These are phyloP conservation scores for Orchesellides sinensis DNA, from an alignment of 2,888 invertebrate genomes.

Conservation along the genomic window DNA sequence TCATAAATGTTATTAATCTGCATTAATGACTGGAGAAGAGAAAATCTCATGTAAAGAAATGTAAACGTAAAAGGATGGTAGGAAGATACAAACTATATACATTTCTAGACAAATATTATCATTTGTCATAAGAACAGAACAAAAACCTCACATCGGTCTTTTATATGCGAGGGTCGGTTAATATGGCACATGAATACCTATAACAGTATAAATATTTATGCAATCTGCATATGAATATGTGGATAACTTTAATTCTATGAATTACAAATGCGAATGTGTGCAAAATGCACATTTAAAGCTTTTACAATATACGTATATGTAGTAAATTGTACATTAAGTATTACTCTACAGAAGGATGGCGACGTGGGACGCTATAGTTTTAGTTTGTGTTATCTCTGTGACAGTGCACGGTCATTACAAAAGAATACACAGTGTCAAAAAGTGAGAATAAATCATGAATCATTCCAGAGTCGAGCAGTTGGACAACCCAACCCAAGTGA, in stretches of 20 bases:
- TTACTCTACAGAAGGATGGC: background rate
- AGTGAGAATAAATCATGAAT: slow-evolving; percentile 50
- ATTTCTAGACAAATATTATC: background rate
- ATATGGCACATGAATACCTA: too few species aligned
- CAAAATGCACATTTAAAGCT: background rate
- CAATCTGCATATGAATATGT: too few species aligned
- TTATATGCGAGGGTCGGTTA: too few species aligned
- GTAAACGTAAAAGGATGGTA: background rate
- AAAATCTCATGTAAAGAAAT: slow-evolving; percentile 3
- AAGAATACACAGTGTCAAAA: slow-evolving; percentile 36
- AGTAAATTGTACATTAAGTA: too few species aligned
- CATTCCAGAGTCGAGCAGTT: slow-evolving; percentile 31
- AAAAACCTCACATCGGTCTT: too few species aligned
- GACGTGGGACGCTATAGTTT: background rate
- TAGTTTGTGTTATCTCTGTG: slow-evolving; percentile 1
- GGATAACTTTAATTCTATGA: too few species aligned
- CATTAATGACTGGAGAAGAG: slow-evolving; percentile 55
- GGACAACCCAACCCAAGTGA: slow-evolving; percentile 38
- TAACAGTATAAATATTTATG: too few species aligned
- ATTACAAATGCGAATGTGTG: too few species aligned
- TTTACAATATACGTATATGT: slow-evolving; percentile 13
- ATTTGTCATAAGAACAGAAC: too few species aligned
- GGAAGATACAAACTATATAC: background rate
- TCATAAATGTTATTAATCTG: slow-evolving; percentile 61
- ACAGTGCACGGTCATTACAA: too few species aligned